phyloP scores from a whole-genome alignment of 2,797 vertebrate species.

The Tarsius wallacei region DNA sequence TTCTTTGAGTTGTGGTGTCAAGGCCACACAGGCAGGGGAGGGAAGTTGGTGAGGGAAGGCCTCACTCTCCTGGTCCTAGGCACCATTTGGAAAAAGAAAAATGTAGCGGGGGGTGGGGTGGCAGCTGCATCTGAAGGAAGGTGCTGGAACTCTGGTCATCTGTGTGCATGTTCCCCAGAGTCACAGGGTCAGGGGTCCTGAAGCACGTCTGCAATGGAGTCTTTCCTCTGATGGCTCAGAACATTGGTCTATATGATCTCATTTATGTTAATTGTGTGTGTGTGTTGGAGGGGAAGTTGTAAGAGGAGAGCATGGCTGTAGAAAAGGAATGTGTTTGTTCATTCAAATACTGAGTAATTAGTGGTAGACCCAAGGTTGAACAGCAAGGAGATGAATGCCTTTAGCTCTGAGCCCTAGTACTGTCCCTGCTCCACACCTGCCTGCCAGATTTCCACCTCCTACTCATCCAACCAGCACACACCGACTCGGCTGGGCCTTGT shows the following conservation, averaged over 20 bases:
- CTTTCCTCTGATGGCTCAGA: background rate
- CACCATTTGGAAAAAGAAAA: background rate
- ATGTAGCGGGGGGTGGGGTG: background rate
- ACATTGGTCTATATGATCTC: background rate
- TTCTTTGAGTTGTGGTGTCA: background rate
- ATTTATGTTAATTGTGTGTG: background rate
- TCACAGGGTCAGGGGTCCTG: background rate
- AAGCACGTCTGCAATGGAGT: background rate
- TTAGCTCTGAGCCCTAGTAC: background rate
- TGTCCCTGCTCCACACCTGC: background rate
- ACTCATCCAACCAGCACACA: accelerated
- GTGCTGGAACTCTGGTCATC: background rate
- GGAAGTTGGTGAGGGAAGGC: background rate
- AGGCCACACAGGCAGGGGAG: background rate
- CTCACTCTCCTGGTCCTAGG: background rate
- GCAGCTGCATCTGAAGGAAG: background rate
- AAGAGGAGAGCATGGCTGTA: background rate
- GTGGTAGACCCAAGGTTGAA: background rate
- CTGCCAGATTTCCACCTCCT: background rate
- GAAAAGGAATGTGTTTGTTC: background rate
- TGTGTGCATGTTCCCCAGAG: background rate
- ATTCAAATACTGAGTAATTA: background rate
- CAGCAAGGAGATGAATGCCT: background rate
- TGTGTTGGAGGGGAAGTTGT: background rate
- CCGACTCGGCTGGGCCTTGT: background rate